These are phyloP conservation scores for Cladorhizidae sp. DNA, from an alignment of 37 sponge, comb jelly and placozoan genomes.

Conservation along the genomic window DNA sequence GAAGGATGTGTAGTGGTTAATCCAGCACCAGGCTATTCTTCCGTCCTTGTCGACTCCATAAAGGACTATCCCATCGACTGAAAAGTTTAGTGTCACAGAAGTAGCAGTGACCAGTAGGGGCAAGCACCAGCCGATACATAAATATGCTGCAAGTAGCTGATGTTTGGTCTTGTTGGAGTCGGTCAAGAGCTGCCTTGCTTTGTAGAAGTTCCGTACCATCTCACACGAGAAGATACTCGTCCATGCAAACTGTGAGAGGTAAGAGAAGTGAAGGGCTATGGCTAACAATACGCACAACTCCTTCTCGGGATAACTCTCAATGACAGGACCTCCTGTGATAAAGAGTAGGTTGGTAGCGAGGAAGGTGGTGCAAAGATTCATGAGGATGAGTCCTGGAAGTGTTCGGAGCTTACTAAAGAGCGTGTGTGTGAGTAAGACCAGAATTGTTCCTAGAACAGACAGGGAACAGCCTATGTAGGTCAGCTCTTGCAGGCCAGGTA, in stretches of 20 bases:
- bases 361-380: slow-evolving; percentile 47
- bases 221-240: slow-evolving; percentile 41
- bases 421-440: slow-evolving; percentile 53
- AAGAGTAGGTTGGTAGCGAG: slow-evolving; percentile 36
- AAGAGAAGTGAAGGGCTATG: slow-evolving; percentile 30
- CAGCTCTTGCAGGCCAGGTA: slow-evolving; percentile 11
- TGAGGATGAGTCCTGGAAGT: slow-evolving; percentile 32
- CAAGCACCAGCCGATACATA: slow-evolving; percentile 43
- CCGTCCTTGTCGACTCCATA: slow-evolving; percentile 40
- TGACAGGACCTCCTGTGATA: slow-evolving; percentile 9
- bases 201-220: slow-evolving; percentile 4
- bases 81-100: slow-evolving; percentile 29
- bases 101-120: slow-evolving; percentile 12
- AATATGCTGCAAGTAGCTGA: slow-evolving; percentile 17
- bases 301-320: background rate
- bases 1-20: slow-evolving; percentile 18
- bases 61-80: slow-evolving; percentile 9
- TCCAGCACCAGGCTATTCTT: slow-evolving; percentile 23
- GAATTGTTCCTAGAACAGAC: slow-evolving; percentile 38
- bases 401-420: slow-evolving; percentile 56
- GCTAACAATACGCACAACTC: slow-evolving; percentile 22
- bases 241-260: slow-evolving; percentile 56
- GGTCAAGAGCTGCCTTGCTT: background rate
- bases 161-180: slow-evolving; percentile 1
- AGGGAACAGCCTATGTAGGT: slow-evolving; percentile 62